Base-by-base conservation (phyloP, 1,140 invertebrate species). In the Araneus ventricosus region DNA sequence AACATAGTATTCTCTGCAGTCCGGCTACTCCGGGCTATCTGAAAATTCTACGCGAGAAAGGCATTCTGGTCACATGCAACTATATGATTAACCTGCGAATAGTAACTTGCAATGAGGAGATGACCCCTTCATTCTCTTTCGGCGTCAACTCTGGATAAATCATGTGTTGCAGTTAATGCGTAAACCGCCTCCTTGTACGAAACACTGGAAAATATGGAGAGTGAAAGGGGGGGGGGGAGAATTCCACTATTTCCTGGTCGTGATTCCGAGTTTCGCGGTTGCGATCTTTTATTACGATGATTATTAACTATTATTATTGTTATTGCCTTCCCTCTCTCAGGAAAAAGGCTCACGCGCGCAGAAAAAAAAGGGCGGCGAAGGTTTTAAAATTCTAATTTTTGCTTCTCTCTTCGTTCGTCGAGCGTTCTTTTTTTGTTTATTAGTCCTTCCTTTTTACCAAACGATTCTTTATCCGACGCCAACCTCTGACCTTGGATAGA, bases 371-470 rank as follows among this genome's bases (percentile, higher is more conserved):
- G 41, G 30, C 84, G 52, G 84, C 30, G 80, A 14, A 30, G 10
- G 24, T 89, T 89, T 89, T 89, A 89, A 89, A 89, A 89, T 89
- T 70, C 88, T 89, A 89, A 89, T 89, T 89, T 89, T 79, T 34
- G 39, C 37, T 89, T 27, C 37, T 24, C 27, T 39, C n/a, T 80
- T 79, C n/a, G 10, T 67, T 52, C 27, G 7, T 67, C 34, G 10
- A 63, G n/a, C 5, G 22, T 79, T 52, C 41, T 61, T 57, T 27
- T 52, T 57, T 37, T 59, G n/a, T 41, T 82, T 87, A 67, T 67
- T 89, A 70, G 75, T 57, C 7, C 24, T 89, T 79, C 59, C 30
- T 70, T 70, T 70, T 37, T 84, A 86, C 41, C n/a, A 34, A 34
- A 75, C 67, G 67, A 75, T 75, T 75, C 30, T 59, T 59, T 86